Conservation (phyloP, 2,888 invertebrate genomes). For the Standfussiana lucernea region DNA sequence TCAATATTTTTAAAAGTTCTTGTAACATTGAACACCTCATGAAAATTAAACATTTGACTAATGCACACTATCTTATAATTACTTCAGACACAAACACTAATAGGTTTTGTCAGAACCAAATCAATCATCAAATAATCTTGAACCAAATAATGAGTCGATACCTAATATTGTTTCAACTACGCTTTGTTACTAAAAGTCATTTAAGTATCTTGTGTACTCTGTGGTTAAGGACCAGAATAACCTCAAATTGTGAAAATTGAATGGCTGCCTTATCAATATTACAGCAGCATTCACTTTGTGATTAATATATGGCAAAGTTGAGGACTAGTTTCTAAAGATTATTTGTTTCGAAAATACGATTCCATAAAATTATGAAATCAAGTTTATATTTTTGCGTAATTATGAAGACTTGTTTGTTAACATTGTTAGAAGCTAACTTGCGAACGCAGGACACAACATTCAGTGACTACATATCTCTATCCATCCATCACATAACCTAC, state of each 20-base stretch:
- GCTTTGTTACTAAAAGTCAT: background rate
- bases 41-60: background rate
- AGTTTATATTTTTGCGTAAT: too few relatives aligned
- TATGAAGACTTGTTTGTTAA: too few relatives aligned
- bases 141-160: background rate
- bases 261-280: background rate
- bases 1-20: background rate
- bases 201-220: too few relatives aligned
- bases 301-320: background rate
- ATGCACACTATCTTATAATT: background rate
- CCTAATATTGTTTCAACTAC: background rate
- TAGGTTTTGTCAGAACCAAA: background rate
- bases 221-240: background rate
- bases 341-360: background rate
- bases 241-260: background rate
- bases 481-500: conserved; percentile 18
- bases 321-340: background rate
- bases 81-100: background rate
- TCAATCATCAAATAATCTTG: too few relatives aligned
- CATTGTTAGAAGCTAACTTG: background rate
- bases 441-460: background rate
- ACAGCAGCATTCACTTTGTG: background rate
- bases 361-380: background rate
- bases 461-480: background rate
- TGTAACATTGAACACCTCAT: background rate